phyloP scores from a whole-genome alignment of 2,113 vertebrate species.

The Brachirus orientalis region DNA sequence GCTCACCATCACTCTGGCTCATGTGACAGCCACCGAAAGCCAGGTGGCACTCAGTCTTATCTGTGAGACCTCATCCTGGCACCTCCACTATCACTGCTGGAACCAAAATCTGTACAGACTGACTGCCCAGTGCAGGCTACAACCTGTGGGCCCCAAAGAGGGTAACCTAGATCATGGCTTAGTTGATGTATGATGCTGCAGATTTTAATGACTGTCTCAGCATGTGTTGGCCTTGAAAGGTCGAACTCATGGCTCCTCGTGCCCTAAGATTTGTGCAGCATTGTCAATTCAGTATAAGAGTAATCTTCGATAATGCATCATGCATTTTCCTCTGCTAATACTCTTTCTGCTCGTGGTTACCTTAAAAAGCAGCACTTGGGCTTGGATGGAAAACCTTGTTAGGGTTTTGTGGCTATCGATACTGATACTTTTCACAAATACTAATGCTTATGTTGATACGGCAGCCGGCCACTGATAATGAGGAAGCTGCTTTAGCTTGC shows the following conservation, averaged over 20 bases:
- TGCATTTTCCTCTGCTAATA: not conserved
- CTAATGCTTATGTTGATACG: too few species aligned
- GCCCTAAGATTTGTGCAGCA: not conserved
- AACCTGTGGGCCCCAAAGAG: slow-evolving; percentile 6
- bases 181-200: not conserved
- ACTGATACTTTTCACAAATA: too few species aligned
- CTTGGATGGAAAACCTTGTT: too few species aligned
- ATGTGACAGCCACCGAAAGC: slow-evolving; percentile 35
- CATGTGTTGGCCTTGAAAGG: not conserved
- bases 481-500: too few species aligned
- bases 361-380: not conserved
- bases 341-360: not conserved
- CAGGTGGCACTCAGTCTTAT: slow-evolving; percentile 47
- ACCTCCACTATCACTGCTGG: not conserved
- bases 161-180: not conserved
- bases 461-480: too few species aligned
- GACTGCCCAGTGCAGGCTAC: slow-evolving; percentile 8
- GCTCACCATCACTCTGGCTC: slow-evolving; percentile 31
- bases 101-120: slow-evolving; percentile 5
- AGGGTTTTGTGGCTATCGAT: too few species aligned
- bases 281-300: not conserved
- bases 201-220: not conserved
- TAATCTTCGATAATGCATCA: not conserved
- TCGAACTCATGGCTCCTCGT: not conserved
- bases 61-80: slow-evolving; percentile 38